A percentile compares a stretch with the other conserved stretches of the same genome.
These are phyloP conservation scores for Caenorhabditis sp. DNA, from an alignment of 2,888 invertebrate species.

Conservation along the genomic window DNA sequence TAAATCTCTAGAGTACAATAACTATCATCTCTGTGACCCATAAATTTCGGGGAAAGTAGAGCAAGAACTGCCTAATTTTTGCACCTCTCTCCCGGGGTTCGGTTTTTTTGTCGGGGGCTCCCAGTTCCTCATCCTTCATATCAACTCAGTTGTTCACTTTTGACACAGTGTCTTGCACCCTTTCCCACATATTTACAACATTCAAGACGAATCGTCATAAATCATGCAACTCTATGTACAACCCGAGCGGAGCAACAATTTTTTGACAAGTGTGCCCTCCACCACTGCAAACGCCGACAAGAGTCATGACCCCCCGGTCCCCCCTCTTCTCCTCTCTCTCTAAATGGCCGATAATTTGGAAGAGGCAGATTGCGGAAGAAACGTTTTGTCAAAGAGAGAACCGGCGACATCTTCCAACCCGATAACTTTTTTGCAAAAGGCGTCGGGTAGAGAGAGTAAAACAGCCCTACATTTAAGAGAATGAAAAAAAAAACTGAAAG, in stretches of 20 bases:
- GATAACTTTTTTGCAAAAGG: slow-evolving; percentile 33
- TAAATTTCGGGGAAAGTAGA: slow-evolving; percentile 22
- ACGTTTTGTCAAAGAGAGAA: slow-evolving; percentile 1
- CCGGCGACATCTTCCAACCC: slow-evolving; percentile 34
- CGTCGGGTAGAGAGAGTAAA: slow-evolving; percentile 32
- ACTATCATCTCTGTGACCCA: slow-evolving; percentile 42
- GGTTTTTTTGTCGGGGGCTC: not conserved
- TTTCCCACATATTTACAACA: slow-evolving; percentile 35
- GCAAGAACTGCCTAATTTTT: slow-evolving; percentile 31
- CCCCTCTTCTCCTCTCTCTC: not conserved
- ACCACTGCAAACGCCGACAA: slow-evolving; percentile 15
- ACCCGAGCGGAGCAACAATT: slow-evolving; percentile 24
- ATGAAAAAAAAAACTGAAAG: too few species aligned
- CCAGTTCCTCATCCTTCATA: not conserved
- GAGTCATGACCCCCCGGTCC: slow-evolving; percentile 8
- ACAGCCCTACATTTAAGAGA: too few species aligned
- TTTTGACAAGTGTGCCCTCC: slow-evolving; percentile 57
- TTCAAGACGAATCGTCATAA: slow-evolving; percentile 45
- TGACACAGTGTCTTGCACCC: slow-evolving; percentile 5
- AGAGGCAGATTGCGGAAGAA: slow-evolving; percentile 44
- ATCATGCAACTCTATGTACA: slow-evolving; percentile 59
- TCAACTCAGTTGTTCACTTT: not conserved
- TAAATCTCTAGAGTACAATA: slow-evolving; percentile 57
- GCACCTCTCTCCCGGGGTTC: slow-evolving; percentile 52
- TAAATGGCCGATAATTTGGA: slow-evolving; percentile 58